These are phyloP conservation scores for Smithornis capensis DNA, from an alignment of 2,113 vertebrate species.

Conservation along the genomic window DNA sequence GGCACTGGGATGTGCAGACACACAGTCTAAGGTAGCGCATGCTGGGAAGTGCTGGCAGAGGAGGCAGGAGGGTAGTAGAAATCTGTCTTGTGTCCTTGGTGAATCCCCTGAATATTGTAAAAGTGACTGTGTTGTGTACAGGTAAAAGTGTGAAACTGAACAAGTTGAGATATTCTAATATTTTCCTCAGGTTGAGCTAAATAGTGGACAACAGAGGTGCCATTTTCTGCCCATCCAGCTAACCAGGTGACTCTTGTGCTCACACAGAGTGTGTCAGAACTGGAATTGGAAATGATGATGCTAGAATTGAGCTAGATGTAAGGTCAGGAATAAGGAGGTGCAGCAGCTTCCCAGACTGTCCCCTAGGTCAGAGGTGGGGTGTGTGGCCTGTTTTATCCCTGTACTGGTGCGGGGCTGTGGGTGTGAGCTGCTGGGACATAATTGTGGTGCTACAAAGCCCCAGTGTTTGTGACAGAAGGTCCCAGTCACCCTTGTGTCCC, in stretches of 20 bases:
- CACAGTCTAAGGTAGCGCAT: not conserved
- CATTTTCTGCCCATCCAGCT: not conserved
- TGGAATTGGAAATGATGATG: not conserved
- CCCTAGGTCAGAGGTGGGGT: not conserved
- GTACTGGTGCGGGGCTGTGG: not conserved
- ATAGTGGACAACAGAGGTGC: not conserved
- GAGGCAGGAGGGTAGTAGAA: not conserved
- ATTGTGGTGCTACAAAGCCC: not conserved
- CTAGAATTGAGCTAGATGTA: not conserved
- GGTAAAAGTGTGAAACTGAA: not conserved
- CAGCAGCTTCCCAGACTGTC: not conserved
- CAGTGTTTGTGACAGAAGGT: accelerated
- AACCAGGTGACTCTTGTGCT: not conserved
- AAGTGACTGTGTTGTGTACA: accelerated
- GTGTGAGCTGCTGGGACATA: not conserved
- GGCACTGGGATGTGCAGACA: not conserved
- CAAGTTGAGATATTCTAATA: not conserved
- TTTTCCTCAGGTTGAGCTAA: not conserved
- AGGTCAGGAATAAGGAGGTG: not conserved
- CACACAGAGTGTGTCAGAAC: accelerated
- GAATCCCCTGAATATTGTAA: not conserved
- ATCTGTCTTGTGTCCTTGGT: not conserved
- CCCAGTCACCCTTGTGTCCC: accelerated
- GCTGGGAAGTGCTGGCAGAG: not conserved
- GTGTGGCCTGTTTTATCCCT: not conserved